These are phyloP conservation scores for Chloropsis cyanopogon DNA, from an alignment of 2,113 vertebrate species.

Conservation along the genomic window DNA sequence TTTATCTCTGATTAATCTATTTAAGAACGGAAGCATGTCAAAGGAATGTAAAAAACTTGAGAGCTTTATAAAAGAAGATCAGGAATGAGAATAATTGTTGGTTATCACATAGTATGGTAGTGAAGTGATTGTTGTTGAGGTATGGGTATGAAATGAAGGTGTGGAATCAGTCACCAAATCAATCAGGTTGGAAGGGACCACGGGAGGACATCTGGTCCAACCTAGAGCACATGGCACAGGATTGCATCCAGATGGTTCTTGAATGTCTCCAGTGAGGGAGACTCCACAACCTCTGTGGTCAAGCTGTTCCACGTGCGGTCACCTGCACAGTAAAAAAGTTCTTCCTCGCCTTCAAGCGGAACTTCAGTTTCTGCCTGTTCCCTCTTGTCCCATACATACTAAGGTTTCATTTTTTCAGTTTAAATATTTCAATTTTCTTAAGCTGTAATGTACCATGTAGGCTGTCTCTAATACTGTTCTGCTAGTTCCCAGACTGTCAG, in stretches of 20 bases:
- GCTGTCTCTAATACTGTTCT: not conserved
- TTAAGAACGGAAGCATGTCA: not conserved
- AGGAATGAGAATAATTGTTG: not conserved
- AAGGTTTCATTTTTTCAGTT: not conserved
- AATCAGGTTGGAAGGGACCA: not conserved
- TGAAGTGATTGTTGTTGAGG: not conserved
- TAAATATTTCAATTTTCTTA: not conserved
- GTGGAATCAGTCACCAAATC: not conserved
- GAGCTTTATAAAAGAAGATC: not conserved
- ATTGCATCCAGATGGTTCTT: not conserved
- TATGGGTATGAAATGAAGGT: not conserved
- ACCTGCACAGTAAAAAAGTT: not conserved
- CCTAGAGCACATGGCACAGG: not conserved
- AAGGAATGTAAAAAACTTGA: not conserved
- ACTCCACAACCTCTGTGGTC: not conserved
- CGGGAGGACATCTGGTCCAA: not conserved
- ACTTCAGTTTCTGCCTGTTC: not conserved
- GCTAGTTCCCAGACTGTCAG: not conserved
- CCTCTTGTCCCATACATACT: not conserved
- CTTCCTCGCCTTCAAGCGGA: not conserved
- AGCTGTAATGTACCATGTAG: accelerated
- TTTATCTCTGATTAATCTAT: not conserved
- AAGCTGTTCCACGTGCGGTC: accelerated
- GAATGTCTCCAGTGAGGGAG: not conserved
- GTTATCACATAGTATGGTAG: not conserved